phyloP scores from a whole-genome alignment of 1,140 invertebrate genomes.

The Archivesica marissinica region DNA sequence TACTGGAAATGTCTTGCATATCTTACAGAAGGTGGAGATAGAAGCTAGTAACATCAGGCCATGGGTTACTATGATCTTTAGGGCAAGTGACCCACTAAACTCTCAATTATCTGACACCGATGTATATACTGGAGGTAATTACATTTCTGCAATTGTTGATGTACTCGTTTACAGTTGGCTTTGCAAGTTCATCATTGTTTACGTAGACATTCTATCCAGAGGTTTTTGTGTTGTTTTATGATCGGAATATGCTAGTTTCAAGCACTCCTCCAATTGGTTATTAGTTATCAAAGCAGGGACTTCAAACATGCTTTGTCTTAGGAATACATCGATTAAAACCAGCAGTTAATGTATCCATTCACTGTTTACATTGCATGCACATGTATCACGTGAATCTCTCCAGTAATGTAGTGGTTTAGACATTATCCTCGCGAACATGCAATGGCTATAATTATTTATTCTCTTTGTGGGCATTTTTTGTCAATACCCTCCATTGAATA shows the following conservation, averaged over 20 bases:
- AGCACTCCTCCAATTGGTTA: background rate
- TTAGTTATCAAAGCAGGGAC: background rate
- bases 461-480: too few species aligned
- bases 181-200: constrained; percentile 24
- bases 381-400: too few species aligned
- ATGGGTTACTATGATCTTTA: background rate
- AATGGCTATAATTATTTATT: too few species aligned
- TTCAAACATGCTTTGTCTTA: background rate
- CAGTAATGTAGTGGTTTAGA: too few species aligned
- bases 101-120: background rate
- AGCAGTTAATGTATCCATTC: too few species aligned
- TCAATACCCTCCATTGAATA: too few species aligned
- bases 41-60: background rate
- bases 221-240: background rate
- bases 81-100: background rate
- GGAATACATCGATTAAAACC: background rate
- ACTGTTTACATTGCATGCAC: too few species aligned
- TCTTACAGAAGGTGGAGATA: background rate
- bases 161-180: too few species aligned
- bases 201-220: background rate
- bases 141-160: background rate
- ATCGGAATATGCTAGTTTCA: background rate
- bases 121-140: constrained; percentile 32
- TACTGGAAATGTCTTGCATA: background rate
- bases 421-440: too few species aligned